phyloP scores from a whole-genome alignment of 2,888 invertebrate genomes.

The Lutraria lutraria region DNA sequence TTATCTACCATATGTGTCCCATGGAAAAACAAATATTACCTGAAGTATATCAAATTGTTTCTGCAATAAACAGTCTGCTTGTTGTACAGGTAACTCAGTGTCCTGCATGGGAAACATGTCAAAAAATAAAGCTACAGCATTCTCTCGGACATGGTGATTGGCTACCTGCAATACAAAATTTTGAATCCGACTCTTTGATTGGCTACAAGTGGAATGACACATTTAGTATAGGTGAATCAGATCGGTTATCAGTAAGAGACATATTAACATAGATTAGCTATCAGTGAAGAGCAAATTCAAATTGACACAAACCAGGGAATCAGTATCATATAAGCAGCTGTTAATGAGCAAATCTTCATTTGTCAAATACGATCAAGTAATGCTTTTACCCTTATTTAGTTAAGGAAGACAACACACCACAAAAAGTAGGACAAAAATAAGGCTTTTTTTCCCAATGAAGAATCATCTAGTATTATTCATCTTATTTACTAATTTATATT shows the following conservation, averaged over 20 bases:
- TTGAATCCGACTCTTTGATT: not conserved
- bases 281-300: not conserved
- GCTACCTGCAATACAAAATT: slow-evolving; percentile 78
- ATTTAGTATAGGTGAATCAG: not conserved
- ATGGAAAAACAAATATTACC: not conserved
- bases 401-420: no score
- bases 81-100: slow-evolving; percentile 74
- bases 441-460: no score
- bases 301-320: not conserved
- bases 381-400: no score
- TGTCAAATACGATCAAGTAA: no score
- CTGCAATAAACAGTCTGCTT: slow-evolving; percentile 80
- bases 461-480: no score
- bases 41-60: slow-evolving; percentile 84
- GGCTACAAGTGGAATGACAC: not conserved
- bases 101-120: slow-evolving; percentile 86
- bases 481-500: no score
- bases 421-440: no score
- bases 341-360: no score
- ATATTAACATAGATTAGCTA: not conserved
- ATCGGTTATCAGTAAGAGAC: not conserved
- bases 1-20: no score
- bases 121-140: slow-evolving; percentile 84
- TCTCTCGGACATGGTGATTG: slow-evolving; percentile 84
- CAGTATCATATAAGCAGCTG: no score